Percentiles rank a stretch among this genome's conserved stretches.
These are phyloP conservation scores for Metopolophium dirhodum DNA, from an alignment of 1,140 invertebrate species.

Conservation along the genomic window DNA sequence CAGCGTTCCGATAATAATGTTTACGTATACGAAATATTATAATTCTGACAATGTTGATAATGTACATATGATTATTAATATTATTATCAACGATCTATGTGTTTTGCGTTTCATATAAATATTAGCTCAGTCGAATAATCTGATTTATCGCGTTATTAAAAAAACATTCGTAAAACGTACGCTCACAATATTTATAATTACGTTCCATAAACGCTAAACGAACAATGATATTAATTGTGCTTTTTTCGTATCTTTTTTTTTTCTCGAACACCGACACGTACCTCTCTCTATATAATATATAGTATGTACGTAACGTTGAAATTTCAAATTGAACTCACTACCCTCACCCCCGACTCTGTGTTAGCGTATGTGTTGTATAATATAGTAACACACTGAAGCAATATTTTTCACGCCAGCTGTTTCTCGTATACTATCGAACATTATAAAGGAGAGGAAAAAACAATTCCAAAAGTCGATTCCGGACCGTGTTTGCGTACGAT, in stretches of 20 bases:
- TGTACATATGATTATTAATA: background rate
- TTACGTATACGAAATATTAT: background rate
- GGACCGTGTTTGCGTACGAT: background rate
- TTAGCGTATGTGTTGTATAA: background rate
- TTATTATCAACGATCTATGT: background rate
- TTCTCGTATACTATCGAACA: background rate
- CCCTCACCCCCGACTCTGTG: background rate
- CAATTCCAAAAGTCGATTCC: background rate
- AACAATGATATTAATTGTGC: background rate
- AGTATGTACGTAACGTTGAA: background rate
- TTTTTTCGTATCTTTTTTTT: background rate
- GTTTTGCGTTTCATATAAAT: background rate
- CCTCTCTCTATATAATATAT: background rate
- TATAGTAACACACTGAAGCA: background rate
- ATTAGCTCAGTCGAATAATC: background rate
- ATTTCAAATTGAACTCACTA: background rate
- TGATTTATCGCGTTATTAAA: background rate
- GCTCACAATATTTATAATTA: background rate
- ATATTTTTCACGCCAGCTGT: slow-evolving; percentile 35
- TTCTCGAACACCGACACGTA: background rate
- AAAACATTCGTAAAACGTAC: background rate
- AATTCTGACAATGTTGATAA: background rate
- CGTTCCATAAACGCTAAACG: background rate
- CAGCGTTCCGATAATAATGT: background rate
- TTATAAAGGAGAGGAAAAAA: slow-evolving; percentile 27